phyloP scores from a whole-genome alignment of 2,888 invertebrate species.

The Scrobipalpa costella region DNA sequence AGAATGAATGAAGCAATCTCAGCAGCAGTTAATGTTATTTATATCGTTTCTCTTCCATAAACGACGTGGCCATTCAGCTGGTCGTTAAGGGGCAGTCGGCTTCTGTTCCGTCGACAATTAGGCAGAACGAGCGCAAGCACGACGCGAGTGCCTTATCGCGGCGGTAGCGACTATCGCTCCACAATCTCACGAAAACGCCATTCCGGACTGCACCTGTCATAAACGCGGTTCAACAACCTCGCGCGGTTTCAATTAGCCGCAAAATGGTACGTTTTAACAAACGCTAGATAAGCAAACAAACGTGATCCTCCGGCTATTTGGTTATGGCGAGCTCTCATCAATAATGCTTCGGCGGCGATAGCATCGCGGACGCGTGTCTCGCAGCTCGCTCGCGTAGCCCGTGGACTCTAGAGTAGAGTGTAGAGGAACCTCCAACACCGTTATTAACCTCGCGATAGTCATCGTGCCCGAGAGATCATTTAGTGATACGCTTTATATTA shows the following conservation, averaged over 20 bases:
- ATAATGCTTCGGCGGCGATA: slow-evolving; percentile 76
- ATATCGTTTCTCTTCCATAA: slow-evolving; percentile 71
- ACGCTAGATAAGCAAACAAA: slow-evolving; percentile 74
- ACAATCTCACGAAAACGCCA: slow-evolving; percentile 79
- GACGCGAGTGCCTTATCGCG: slow-evolving; percentile 60
- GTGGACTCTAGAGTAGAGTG: slow-evolving; percentile 37
- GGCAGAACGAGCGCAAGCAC: slow-evolving; percentile 50
- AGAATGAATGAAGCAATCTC: slow-evolving; percentile 77
- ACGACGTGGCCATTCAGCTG: slow-evolving; percentile 54
- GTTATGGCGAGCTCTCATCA: slow-evolving; percentile 74
- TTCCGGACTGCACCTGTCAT: slow-evolving; percentile 75
- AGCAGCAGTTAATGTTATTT: slow-evolving; percentile 66
- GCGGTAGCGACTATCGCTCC: slow-evolving; percentile 68
- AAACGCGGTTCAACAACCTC: slow-evolving; percentile 63
- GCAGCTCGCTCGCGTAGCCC: slow-evolving; percentile 32
- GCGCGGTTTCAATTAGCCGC: slow-evolving; percentile 68
- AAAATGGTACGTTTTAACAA: slow-evolving; percentile 63
- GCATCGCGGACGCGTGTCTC: slow-evolving; percentile 77
- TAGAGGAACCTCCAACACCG: slow-evolving; percentile 74
- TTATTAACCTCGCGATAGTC: slow-evolving; percentile 76
- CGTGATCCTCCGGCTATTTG: slow-evolving; percentile 77
- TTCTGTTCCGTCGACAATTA: slow-evolving; percentile 73
- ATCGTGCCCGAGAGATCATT: slow-evolving; percentile 76
- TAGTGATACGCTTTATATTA: slow-evolving; percentile 81
- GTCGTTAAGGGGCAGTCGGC: slow-evolving; percentile 64